These are phyloP conservation scores for Hypothenemus hampei DNA, from an alignment of 1,140 invertebrate species.

Conservation along the genomic window DNA sequence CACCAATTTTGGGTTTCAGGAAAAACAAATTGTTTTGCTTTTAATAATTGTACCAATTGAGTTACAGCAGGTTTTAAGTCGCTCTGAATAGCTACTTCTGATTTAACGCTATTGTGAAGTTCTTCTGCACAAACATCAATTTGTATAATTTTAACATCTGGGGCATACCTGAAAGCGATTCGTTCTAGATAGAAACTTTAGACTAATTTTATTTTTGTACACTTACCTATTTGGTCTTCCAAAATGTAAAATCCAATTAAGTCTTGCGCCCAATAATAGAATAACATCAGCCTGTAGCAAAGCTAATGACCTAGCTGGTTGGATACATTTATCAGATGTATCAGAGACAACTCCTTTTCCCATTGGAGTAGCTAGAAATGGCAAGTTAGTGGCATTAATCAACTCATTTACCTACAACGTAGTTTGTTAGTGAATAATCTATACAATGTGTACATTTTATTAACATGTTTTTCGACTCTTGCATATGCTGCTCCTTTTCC, in stretches of 20 bases:
- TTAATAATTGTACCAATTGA: constrained; percentile 47
- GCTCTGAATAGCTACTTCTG: constrained; percentile 38
- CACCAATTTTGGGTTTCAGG: constrained; percentile 53
- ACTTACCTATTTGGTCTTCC: constrained; percentile 65
- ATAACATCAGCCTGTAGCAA: constrained; percentile 85
- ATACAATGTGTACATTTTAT: background rate
- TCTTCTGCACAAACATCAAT: constrained; percentile 89
- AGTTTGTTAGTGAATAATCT: background rate
- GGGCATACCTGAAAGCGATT: constrained; percentile 58
- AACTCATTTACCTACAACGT: constrained; percentile 48
- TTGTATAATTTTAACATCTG: constrained; percentile 86
- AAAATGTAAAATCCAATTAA: constrained; percentile 99
- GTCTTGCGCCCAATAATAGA: constrained; percentile 80
- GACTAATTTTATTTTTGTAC: background rate
- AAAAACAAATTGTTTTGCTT: constrained; percentile 51
- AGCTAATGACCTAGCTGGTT: constrained; percentile 79
- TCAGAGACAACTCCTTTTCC: constrained; percentile 93
- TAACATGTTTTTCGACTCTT: constrained; percentile 59
- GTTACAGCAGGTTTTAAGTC: constrained; percentile 39
- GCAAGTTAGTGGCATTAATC: constrained; percentile 66
- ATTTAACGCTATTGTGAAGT: constrained; percentile 78
- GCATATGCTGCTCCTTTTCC: constrained; percentile 90
- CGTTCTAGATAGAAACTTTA: background rate
- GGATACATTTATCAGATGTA: constrained; percentile 68
- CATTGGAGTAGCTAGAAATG: constrained; percentile 94